Base-by-base conservation (phyloP, 53 echinoderm and acorn worm genomes). In the Astropecten irregularis region DNA sequence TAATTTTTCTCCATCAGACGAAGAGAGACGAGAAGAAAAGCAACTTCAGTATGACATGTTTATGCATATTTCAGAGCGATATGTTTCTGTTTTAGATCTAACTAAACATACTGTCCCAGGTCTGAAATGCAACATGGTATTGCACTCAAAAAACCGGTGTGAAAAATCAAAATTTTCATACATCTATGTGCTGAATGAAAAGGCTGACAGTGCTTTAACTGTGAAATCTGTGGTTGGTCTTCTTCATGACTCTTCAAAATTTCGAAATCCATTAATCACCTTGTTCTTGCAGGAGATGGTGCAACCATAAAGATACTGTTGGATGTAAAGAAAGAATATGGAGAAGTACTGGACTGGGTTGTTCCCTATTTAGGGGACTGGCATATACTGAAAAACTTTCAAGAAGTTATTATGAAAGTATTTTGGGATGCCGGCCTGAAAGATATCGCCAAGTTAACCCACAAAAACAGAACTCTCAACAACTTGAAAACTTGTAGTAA, bases 391-490 rank as follows among this genome's bases (percentile, higher is more conserved):
- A 90, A 93, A 66, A 90, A 90, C 42, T 84, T 64, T 42, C 87
- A 93, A 40, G 83, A 87, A 62, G 87, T 90, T 35, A 0, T 93
- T n/a, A 77, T 87, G 48, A 93, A 93, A 26, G 73, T 93, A 32
- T 93, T 79, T 81, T 93, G 90, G 90, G 90, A 93, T 62, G 90
- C 81, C 18, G 88, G 90, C 30, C 51, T 93, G 16, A 93, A 93
- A 49, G 88, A 90, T 31, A 60, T 90, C 16, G 90, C 93, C 5
- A 90, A 83, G 36, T 37, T 42, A 23, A 76, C 64, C 26, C 91
- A 91, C 40, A 86, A 70, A 40, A 74, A 44, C 18, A 64, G 16
- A 4, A 79, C 90, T 29, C 52, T 89, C 4, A 25, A 23, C 13
- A 77, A 56, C 33, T 42, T 89, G 26, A 65, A 28, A 40, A 4